Conservation (phyloP, 2,113 vertebrate species). For the Perccottus glenii region DNA sequence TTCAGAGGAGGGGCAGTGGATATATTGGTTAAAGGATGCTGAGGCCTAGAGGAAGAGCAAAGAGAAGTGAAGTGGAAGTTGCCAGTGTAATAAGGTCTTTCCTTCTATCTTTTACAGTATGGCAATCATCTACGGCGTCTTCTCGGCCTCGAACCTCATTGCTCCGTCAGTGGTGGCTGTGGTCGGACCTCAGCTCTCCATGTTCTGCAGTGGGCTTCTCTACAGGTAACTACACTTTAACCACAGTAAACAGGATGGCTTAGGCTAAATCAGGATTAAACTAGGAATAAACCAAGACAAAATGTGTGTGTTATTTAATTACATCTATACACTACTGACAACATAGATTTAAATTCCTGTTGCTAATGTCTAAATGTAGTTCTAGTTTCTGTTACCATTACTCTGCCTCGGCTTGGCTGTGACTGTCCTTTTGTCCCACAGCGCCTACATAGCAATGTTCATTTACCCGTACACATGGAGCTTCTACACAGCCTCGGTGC, state of each 20-base stretch:
- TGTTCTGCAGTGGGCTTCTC: conserved; percentile 91
- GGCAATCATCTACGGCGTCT: conserved; percentile 96
- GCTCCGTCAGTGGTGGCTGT: conserved; percentile 92
- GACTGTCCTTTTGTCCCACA: conserved; percentile 45
- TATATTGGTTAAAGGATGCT: too few relatives aligned
- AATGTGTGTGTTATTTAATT: too few relatives aligned
- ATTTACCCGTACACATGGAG: conserved; percentile 91
- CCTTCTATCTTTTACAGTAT: conserved; percentile 76
- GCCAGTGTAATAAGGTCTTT: neutral
- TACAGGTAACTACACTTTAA: conserved; percentile 84
- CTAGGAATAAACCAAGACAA: too few relatives aligned
- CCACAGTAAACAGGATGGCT: neutral
- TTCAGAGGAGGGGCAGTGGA: too few relatives aligned
- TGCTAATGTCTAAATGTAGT: too few relatives aligned
- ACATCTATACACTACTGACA: too few relatives aligned
- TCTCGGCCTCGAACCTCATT: conserved; percentile 93
- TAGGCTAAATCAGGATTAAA: too few relatives aligned
- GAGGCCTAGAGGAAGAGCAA: too few relatives aligned
- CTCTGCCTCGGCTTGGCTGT: too few relatives aligned
- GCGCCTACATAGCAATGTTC: conserved; percentile 95
- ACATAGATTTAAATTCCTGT: too few relatives aligned
- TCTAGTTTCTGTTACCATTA: too few relatives aligned
- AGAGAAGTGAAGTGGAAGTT: too few relatives aligned
- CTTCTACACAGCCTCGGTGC: conserved; percentile 94
- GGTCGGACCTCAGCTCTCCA: conserved; percentile 89